A percentile compares a stretch with the other conserved stretches of the same genome.
Conservation (phyloP, 2,888 invertebrate species). For the Trichopoda pennipes region DNA sequence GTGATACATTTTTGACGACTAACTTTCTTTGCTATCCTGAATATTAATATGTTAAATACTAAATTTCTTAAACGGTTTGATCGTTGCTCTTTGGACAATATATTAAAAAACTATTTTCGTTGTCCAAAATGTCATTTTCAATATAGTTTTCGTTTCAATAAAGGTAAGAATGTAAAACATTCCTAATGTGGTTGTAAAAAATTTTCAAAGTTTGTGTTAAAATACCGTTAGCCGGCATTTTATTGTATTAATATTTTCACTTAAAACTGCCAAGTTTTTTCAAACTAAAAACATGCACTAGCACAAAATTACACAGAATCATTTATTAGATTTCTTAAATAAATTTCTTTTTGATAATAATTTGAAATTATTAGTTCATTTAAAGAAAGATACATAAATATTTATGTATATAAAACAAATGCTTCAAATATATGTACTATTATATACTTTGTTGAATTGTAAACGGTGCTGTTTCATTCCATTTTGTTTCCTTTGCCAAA, state of each 20-base stretch:
- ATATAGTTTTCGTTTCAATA: conserved; percentile 15
- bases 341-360: too few relatives aligned
- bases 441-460: neutral
- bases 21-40: neutral
- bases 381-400: too few relatives aligned
- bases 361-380: too few relatives aligned
- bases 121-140: conserved; percentile 29
- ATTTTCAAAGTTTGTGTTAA: too few relatives aligned
- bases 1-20: neutral
- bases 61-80: conserved; percentile 23
- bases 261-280: neutral
- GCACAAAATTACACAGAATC: too few relatives aligned
- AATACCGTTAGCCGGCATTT: conserved; percentile 23
- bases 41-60: neutral
- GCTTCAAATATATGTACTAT: too few relatives aligned
- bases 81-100: conserved; percentile 15
- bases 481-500: neutral
- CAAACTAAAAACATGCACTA: neutral
- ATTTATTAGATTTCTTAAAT: too few relatives aligned
- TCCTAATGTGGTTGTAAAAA: neutral
- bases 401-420: too few relatives aligned
- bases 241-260: too few relatives aligned
- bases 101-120: neutral
- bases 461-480: conserved; percentile 9
- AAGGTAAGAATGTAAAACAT: conserved; percentile 46